phyloP scores from a whole-genome alignment of 2,888 invertebrate species.

The Drosophila nr. fundita region DNA sequence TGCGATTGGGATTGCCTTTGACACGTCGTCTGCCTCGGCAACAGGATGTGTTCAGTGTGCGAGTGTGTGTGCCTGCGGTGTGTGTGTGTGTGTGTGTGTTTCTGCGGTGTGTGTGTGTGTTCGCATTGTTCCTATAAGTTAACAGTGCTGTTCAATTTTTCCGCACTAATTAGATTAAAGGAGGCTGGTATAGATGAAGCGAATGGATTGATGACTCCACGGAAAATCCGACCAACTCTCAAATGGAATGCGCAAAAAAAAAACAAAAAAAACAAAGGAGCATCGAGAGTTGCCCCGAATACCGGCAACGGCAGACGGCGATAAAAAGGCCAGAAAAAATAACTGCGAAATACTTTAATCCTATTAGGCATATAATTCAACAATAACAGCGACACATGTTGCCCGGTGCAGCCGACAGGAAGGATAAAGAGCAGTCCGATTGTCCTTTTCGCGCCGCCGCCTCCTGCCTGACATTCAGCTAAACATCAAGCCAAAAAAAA shows the following conservation, averaged over 20 bases:
- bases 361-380: conserved; percentile 84
- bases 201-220: conserved; percentile 61
- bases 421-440: conserved; percentile 71
- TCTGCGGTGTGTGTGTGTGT: conserved; percentile 32
- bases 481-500: conserved; percentile 22
- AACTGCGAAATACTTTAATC: conserved; percentile 83
- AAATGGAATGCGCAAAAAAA: conserved; percentile 51
- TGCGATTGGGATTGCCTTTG: conserved; percentile 74
- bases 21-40: conserved; percentile 60
- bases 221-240: conserved; percentile 43
- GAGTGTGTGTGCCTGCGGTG: conserved; percentile 17
- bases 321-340: conserved; percentile 66
- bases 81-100: conserved; percentile 38
- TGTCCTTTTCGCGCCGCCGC: conserved; percentile 73
- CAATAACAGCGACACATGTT: conserved; percentile 84
- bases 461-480: conserved; percentile 32
- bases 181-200: conserved; percentile 58
- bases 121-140: conserved; percentile 67
- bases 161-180: conserved; percentile 79
- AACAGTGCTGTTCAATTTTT: conserved; percentile 76
- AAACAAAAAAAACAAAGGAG: conserved; percentile 42
- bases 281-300: conserved; percentile 49
- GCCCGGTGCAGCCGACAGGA: conserved; percentile 75
- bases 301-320: conserved; percentile 51
- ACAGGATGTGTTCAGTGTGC: conserved; percentile 46